Evolutionary conservation across 2,113 vertebrate species (phyloP), one percentile per base, ranked within the genome.

Genomic region (Microcebus ravelobensis): DNA sequence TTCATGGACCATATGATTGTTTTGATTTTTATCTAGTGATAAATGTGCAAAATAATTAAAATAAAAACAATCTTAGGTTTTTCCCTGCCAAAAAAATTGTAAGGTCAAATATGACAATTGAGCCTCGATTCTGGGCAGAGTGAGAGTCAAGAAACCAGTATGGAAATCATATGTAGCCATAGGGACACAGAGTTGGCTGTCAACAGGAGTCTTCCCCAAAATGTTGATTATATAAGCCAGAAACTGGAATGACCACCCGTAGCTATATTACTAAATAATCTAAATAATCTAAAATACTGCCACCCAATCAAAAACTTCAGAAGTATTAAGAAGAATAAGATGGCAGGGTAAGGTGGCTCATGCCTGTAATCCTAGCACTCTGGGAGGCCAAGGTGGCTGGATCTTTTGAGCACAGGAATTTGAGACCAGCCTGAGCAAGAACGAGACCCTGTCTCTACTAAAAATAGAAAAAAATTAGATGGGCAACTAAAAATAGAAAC

Each of bases 111-210:
- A 48, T 3, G 8, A 92, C 83, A 79, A 83, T 23, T 50, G 6
- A 21, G 36, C 29, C 34, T 57, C 10, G n/a, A 36, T 45, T 65
- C 45, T 14, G n/a, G 71, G 65, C 5, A 55, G 25, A 59, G 39
- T 0, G 45, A 17, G 70, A 89, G 18, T 71, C 17, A 6, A 52
- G 74, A 86, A 48, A 42, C 14, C 48, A 48, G 6, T 34, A 31
- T 36, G 3, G 9, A 80, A 84, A 52, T 29, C 52, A 5, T 20
- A 5, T 0, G 61, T 4, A 15, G 31, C n/a, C 8, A 2, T 0
- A 17, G 31, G 20, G 31, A 39, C 42, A n/a, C 6, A 13, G 36
- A 52, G 27, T 6, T 42, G 36, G 34, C 14, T 23, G 5, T 29
- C 45, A 25, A 39, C 1, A 2, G 25, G 31, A 10, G 2, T 2